Evolutionary conservation across 53 echinoderm and acorn worm species (phyloP).

Genomic region (Arbacia lixula): DNA sequence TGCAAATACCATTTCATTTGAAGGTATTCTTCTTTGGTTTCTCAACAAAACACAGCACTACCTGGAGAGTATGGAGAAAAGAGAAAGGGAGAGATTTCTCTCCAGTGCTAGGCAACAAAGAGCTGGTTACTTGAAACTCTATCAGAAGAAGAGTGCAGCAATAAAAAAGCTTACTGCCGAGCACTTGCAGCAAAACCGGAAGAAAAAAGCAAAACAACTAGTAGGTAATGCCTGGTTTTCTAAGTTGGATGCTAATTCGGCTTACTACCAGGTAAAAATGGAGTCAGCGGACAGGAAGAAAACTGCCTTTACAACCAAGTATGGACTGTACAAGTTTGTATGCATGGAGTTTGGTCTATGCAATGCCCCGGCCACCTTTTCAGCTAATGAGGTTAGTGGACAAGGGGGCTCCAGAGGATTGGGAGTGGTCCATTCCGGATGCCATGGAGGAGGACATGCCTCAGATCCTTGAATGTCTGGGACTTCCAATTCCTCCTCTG

Average conservation of each 20-base stretch:
- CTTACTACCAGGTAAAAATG: conserved; percentile 51
- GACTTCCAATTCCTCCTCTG: not conserved
- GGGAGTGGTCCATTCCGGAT: not conserved
- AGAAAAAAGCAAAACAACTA: too few species aligned
- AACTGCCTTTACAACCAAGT: conserved; percentile 55
- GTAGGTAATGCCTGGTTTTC: conserved; percentile 54
- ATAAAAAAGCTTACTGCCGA: conserved; percentile 1
- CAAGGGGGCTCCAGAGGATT: not conserved
- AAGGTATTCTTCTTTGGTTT: conserved; percentile 47
- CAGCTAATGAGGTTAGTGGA: too few species aligned
- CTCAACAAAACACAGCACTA: conserved; percentile 37
- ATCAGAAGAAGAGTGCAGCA: conserved; percentile 46
- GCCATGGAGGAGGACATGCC: not conserved
- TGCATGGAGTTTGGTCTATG: conserved; percentile 50
- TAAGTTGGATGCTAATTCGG: conserved; percentile 55
- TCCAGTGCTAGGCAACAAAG: conserved; percentile 25
- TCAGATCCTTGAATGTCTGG: not conserved
- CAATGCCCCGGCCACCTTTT: too few species aligned
- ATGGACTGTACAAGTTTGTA: conserved; percentile 44
- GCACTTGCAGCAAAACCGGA: too few species aligned
- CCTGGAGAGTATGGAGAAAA: conserved; percentile 30
- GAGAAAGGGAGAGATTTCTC: conserved; percentile 25
- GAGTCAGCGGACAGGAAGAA: conserved; percentile 25
- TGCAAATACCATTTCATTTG: conserved; percentile 45
- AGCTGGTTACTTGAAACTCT: conserved; percentile 30